Evolutionary conservation across 2,113 vertebrate genomes (phyloP).

Genomic region (Ciconia stormi): DNA sequence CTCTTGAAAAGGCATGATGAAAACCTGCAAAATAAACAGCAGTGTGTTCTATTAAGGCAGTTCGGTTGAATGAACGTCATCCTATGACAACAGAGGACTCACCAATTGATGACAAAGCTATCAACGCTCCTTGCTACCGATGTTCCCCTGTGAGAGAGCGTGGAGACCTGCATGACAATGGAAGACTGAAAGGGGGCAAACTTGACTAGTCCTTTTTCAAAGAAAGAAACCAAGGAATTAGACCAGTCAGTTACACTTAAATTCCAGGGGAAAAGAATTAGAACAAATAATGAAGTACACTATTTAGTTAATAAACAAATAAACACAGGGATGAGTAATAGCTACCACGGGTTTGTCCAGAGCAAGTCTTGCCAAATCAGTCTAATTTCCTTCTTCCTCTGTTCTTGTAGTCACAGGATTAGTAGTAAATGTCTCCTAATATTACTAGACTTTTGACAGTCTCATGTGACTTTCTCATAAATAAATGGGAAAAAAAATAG

Average conservation of each 20-base stretch:
- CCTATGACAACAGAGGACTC: background rate
- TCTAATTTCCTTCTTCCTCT: background rate
- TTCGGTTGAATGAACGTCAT: background rate
- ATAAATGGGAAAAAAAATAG: background rate
- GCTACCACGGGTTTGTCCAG: background rate
- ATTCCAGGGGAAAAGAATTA: background rate
- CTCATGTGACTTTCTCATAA: background rate
- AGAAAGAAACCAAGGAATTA: background rate
- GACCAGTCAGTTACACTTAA: background rate
- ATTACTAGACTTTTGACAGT: background rate
- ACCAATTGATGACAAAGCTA: background rate
- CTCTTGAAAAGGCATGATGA: background rate
- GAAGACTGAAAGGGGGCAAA: background rate
- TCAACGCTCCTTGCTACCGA: background rate
- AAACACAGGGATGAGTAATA: background rate
- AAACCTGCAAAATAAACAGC: background rate
- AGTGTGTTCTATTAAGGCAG: background rate
- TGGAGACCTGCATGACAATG: background rate
- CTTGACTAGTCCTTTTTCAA: background rate
- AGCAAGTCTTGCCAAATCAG: background rate
- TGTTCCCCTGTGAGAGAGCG: accelerated
- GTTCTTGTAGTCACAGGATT: background rate
- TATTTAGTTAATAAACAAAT: background rate
- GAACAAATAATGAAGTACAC: background rate
- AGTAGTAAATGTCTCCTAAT: background rate